Base-by-base conservation (phyloP, 2,888 invertebrate species). In the Euplagia quadripunctaria region DNA sequence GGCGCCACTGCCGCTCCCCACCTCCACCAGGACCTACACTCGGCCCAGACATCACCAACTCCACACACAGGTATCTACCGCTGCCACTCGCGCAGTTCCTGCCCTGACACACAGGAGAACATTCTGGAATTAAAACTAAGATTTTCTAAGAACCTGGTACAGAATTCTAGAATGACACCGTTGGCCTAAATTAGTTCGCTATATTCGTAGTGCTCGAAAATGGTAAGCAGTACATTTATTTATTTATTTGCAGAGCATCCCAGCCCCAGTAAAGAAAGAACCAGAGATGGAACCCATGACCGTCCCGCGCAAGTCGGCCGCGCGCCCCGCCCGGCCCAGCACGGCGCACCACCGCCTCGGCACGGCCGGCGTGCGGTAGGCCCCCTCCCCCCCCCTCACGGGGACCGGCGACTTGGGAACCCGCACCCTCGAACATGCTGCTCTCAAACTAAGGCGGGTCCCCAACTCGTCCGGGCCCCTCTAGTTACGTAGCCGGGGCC, bases 21-120 rank as follows among this genome's bases (percentile, higher is more conserved):
- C 31, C 31, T 1, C 31, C 73, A 98, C 98, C 0, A 95, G 97
- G 83, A 97, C 97, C 85, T 98, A 98, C 93, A 96, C 96, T 69
- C 79, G 76, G 42, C 77, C 72, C 63, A 46, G 84, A 3, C 75
- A 12, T 67, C 70, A 46, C 68, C 51, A 58, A n/a, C 58, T 9
- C 4, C 55, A 55, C 55, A 1, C 52, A 3, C 55, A 58, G 12
- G 3, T 20, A 1, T 0, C 58, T n/a, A 12, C 11, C n/a, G 58
- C 58, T 4, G 55, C 55, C 55, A 4, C n/a, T 1, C 55, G 14
- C 31, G 31, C 31, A 31, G 31, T 1, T 1, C 31, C 31, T 31
- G 31, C 31, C 31, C 31, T 2, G 31, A 2, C 31, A 31, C 31
- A 31, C 1, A 2, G 31, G 31, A 31, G 31, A 31, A 31, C 31